These are phyloP conservation scores for Nomada flava DNA, from an alignment of 2,888 invertebrate species.

Conservation along the genomic window DNA sequence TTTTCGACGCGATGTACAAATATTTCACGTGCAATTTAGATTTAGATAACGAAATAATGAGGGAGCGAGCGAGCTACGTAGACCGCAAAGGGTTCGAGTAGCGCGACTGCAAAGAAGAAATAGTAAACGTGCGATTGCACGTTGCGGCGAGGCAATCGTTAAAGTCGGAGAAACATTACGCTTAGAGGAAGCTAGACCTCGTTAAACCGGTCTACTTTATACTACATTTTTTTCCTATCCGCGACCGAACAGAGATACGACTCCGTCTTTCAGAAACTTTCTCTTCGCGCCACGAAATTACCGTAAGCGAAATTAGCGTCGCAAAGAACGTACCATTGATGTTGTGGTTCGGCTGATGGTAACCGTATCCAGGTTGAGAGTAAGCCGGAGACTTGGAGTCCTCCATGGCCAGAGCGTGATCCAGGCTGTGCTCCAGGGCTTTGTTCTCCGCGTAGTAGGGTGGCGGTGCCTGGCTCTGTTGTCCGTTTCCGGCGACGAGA, in stretches of 20 bases:
- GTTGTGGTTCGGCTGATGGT: constrained; percentile 91
- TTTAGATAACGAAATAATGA: too few relatives aligned
- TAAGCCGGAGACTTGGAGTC: constrained; percentile 94
- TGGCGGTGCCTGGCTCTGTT: constrained; percentile 94
- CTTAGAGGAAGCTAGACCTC: constrained; percentile 34
- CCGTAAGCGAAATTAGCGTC: not conserved
- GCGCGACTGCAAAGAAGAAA: constrained; percentile 21
- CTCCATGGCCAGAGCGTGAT: constrained; percentile 92
- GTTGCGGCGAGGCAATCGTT: constrained; percentile 23
- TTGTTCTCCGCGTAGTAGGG: constrained; percentile 98
- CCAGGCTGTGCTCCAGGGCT: constrained; percentile 95
- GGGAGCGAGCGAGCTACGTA: too few relatives aligned
- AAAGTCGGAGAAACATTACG: constrained; percentile 27
- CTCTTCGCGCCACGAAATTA: not conserved
- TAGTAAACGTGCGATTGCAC: constrained; percentile 27
- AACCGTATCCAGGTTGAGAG: constrained; percentile 94
- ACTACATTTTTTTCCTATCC: constrained; percentile 1
- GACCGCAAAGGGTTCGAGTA: not conserved
- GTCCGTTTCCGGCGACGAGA: constrained; percentile 89
- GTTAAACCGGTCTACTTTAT: constrained; percentile 40
- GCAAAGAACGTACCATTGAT: constrained; percentile 87
- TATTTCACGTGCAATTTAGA: too few relatives aligned
- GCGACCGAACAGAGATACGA: constrained; percentile 1
- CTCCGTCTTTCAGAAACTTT: not conserved
- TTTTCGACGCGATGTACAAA: too few relatives aligned